Percentiles rank a stretch among this genome's conserved stretches.
Conservation (phyloP, 92 coral and sea anemone genomes). For the Umimayanthus chanpuru region DNA sequence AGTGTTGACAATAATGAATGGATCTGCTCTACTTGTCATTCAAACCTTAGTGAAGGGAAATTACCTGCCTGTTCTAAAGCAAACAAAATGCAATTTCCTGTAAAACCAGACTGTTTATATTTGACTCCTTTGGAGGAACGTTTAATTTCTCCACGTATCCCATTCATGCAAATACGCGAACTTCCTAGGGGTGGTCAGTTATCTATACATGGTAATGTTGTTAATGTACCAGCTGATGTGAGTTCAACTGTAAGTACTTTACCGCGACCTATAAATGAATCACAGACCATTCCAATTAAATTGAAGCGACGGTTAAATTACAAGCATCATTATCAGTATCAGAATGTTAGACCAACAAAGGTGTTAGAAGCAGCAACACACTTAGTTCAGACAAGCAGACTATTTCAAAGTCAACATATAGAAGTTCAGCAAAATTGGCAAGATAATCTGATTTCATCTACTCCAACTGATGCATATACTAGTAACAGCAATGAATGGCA, state of each 20-base stretch:
- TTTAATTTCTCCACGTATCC: no score
- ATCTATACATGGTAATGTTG: no score
- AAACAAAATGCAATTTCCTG: no score
- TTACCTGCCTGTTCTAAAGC: no score
- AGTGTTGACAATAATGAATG: no score
- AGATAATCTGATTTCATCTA: slow-evolving; percentile 12
- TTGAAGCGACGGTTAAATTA: slow-evolving; percentile 60
- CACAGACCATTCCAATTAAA: slow-evolving; percentile 57
- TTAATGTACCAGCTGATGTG: slow-evolving; percentile 9
- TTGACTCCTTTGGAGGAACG: no score
- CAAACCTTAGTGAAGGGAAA: no score
- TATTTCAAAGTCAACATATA: slow-evolving; percentile 64
- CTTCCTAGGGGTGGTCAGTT: no score
- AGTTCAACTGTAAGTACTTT: slow-evolving; percentile 68
- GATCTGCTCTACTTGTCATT: no score
- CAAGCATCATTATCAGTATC: slow-evolving; percentile 71
- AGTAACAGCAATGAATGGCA: slow-evolving; percentile 45
- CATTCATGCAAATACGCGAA: no score
- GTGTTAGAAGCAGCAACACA: slow-evolving; percentile 66
- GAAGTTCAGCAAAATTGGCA: slow-evolving; percentile 67
- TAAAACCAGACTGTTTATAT: no score
- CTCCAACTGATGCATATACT: background rate
- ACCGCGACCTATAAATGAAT: slow-evolving; percentile 69
- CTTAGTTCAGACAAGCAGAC: slow-evolving; percentile 55
- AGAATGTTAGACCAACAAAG: slow-evolving; percentile 65